These are phyloP conservation scores for Heliconius charithonia DNA, from an alignment of 2,888 invertebrate genomes.

Conservation along the genomic window DNA sequence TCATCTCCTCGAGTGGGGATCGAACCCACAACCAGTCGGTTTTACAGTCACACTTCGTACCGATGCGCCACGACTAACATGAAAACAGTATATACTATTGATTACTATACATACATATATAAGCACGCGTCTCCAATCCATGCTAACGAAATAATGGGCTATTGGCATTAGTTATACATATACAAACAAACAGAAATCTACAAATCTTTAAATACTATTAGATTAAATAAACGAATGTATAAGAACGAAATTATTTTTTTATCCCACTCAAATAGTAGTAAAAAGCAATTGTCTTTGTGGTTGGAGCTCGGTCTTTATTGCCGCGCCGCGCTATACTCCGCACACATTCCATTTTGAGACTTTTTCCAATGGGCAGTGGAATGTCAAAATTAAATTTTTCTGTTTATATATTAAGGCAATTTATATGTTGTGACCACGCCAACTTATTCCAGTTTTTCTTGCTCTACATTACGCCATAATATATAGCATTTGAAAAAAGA, in stretches of 20 bases:
- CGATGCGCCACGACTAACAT: too few relatives aligned
- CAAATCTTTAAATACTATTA: not conserved
- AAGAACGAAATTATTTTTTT: not conserved
- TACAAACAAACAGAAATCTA: too few relatives aligned
- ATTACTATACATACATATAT: too few relatives aligned
- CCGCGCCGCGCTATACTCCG: constrained; percentile 28
- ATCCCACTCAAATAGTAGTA: constrained; percentile 18
- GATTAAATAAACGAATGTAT: not conserved
- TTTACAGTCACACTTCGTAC: too few relatives aligned
- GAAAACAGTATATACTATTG: too few relatives aligned
- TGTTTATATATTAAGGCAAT: constrained; percentile 12
- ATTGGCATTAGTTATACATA: too few relatives aligned
- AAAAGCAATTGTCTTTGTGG: constrained; percentile 37
- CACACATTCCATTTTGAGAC: constrained; percentile 36
- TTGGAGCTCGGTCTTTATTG: constrained; percentile 35
- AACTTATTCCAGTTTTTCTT: not conserved
- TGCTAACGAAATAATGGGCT: too few relatives aligned
- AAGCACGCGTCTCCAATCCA: too few relatives aligned
- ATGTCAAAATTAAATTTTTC: constrained; percentile 38
- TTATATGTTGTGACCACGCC: not conserved
- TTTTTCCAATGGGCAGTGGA: constrained; percentile 34
- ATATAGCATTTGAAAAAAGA: too few relatives aligned
- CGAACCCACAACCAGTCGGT: too few relatives aligned
- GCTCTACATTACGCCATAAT: not conserved
- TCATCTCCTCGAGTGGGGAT: too few relatives aligned